These are phyloP conservation scores for Nephrotoma appendiculata DNA, from an alignment of 2,888 invertebrate species.

Conservation along the genomic window DNA sequence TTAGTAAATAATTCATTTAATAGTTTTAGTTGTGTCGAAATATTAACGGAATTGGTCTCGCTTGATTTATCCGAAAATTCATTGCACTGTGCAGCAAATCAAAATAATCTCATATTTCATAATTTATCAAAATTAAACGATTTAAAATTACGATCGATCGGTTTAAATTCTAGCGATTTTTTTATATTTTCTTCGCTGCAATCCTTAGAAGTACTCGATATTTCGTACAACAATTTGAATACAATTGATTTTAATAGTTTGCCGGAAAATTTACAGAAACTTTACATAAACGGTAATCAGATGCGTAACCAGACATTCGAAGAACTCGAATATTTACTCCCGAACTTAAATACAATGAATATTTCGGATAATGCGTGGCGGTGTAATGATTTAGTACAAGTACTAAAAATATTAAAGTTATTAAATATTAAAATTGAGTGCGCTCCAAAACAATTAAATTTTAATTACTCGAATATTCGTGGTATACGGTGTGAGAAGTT, in stretches of 20 bases:
- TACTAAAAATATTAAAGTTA: background rate
- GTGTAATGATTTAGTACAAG: background rate
- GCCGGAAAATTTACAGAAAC: background rate
- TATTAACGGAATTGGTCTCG: background rate
- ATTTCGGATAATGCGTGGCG: background rate
- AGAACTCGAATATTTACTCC: background rate
- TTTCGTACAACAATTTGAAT: background rate
- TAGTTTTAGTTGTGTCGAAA: background rate
- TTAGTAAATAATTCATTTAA: background rate
- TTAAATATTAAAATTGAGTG: background rate
- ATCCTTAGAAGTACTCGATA: background rate
- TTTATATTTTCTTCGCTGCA: background rate
- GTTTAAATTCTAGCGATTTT: background rate
- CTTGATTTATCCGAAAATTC: background rate
- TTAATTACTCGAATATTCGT: background rate
- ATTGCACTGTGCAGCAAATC: background rate
- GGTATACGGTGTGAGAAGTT: background rate
- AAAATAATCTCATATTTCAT: background rate
- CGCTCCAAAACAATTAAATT: background rate
- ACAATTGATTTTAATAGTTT: background rate
- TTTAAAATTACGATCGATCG: background rate
- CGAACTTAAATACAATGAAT: background rate
- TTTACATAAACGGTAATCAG: background rate
- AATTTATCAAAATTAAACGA: background rate
- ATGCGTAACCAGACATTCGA: background rate